These are phyloP conservation scores for Junonia oenone DNA, from an alignment of 2,888 invertebrate species.

Conservation along the genomic window DNA sequence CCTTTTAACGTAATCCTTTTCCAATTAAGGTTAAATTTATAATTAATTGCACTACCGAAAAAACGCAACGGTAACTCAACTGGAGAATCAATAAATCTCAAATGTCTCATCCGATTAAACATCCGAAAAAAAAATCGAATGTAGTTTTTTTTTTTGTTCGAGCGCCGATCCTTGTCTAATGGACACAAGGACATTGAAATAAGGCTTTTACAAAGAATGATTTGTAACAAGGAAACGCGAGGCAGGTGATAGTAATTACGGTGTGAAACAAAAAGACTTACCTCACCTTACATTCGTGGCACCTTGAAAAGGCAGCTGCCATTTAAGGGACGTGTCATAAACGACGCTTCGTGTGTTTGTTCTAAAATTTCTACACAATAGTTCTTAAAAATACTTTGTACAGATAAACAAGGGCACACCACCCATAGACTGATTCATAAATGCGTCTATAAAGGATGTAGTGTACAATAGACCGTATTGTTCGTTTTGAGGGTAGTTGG, in stretches of 20 bases:
- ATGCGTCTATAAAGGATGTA: slow-evolving; percentile 29
- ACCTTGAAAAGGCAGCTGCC: slow-evolving; percentile 53
- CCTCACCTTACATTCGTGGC: slow-evolving; percentile 40
- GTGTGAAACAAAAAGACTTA: slow-evolving; percentile 46
- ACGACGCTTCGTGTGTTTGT: slow-evolving; percentile 55
- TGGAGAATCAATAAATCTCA: slow-evolving; percentile 9
- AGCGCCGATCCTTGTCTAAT: slow-evolving; percentile 26
- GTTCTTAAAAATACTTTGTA: slow-evolving; percentile 29
- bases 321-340: slow-evolving; percentile 53
- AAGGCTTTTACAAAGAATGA: slow-evolving; percentile 27
- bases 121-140: background rate
- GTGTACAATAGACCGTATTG: slow-evolving; percentile 52
- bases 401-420: slow-evolving; percentile 28
- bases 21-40: slow-evolving; percentile 6
- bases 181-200: slow-evolving; percentile 27
- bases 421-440: slow-evolving; percentile 49
- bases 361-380: slow-evolving; percentile 51
- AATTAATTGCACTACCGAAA: slow-evolving; percentile 8
- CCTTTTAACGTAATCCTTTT: background rate
- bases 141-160: slow-evolving; percentile 12
- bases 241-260: slow-evolving; percentile 63
- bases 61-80: slow-evolving; percentile 5
- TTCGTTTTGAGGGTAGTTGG: slow-evolving; percentile 46
- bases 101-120: slow-evolving; percentile 12
- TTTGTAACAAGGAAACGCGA: slow-evolving; percentile 38